Evolutionary conservation across 2,113 vertebrate species (phyloP).

Genomic region (Misgurnus anguillicaudatus): DNA sequence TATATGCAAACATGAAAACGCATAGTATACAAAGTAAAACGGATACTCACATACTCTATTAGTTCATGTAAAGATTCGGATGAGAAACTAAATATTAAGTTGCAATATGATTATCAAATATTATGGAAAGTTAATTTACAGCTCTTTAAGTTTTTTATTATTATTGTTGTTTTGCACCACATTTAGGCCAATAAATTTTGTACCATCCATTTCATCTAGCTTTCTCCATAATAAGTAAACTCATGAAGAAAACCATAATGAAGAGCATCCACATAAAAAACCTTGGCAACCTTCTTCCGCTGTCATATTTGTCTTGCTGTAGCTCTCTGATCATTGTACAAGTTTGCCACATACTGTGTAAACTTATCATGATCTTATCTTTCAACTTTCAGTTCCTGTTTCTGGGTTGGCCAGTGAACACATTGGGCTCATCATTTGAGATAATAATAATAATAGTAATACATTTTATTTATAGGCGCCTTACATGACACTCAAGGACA

Average conservation of each 20-base stretch:
- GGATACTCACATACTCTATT: too few species aligned
- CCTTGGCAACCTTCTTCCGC: constrained; percentile 87
- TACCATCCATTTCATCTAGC: constrained; percentile 45
- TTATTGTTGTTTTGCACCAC: not conserved
- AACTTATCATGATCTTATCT: constrained; percentile 22
- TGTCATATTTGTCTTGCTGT: constrained; percentile 75
- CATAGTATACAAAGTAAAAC: too few species aligned
- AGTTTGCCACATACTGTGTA: constrained; percentile 76
- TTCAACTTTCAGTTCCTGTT: not conserved
- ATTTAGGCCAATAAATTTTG: too few species aligned
- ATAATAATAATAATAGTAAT: too few species aligned
- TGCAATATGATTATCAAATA: too few species aligned
- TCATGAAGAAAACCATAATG: constrained; percentile 89
- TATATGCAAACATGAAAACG: not conserved
- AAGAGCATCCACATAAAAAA: constrained; percentile 93
- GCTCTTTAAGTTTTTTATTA: too few species aligned
- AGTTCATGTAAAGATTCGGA: too few species aligned
- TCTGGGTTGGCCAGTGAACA: not conserved
- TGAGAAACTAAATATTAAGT: too few species aligned
- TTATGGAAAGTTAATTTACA: too few species aligned
- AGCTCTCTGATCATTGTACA: constrained; percentile 80
- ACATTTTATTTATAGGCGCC: too few species aligned
- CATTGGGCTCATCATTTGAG: not conserved
- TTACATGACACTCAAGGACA: too few species aligned
- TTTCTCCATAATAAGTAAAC: constrained; percentile 81